Evolutionary conservation across 2,113 vertebrate species (phyloP).

Genomic region (Trematomus loennbergii): DNA sequence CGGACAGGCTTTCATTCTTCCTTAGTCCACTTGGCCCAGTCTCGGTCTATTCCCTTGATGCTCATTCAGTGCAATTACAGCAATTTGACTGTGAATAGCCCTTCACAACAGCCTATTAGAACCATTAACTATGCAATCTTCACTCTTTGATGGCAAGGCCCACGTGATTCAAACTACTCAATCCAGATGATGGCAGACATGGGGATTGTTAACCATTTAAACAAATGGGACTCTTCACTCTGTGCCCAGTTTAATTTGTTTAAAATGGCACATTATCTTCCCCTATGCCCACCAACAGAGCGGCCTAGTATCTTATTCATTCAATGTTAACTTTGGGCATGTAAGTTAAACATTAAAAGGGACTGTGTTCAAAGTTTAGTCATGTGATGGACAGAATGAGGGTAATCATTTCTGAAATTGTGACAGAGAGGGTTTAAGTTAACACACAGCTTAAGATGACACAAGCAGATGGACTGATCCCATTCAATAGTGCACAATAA

Average conservation of each 20-base stretch:
- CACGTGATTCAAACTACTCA: constrained; percentile 30
- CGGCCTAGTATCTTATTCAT: background rate
- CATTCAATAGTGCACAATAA: background rate
- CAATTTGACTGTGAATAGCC: constrained; percentile 53
- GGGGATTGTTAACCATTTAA: constrained; percentile 4
- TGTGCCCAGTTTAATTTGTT: background rate
- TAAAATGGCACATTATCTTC: background rate
- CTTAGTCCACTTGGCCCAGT: constrained; percentile 33
- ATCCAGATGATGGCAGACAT: constrained; percentile 13
- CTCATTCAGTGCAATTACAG: constrained; percentile 67
- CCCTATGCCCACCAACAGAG: background rate
- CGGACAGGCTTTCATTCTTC: constrained; percentile 56
- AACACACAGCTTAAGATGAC: background rate
- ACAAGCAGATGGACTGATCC: background rate
- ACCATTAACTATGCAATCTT: constrained; percentile 49
- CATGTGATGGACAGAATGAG: constrained; percentile 5
- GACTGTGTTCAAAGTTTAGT: background rate
- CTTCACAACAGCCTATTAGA: constrained; percentile 48
- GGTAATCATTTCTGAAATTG: background rate
- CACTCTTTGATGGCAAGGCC: constrained; percentile 33
- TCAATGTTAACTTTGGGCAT: background rate
- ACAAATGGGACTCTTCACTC: background rate
- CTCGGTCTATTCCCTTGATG: constrained; percentile 45
- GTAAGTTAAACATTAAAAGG: background rate
- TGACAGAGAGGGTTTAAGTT: background rate